A percentile compares a stretch with the other conserved stretches of the same genome.
Conservation (phyloP, 2,113 vertebrate species). For the Heterocephalus glaber region DNA sequence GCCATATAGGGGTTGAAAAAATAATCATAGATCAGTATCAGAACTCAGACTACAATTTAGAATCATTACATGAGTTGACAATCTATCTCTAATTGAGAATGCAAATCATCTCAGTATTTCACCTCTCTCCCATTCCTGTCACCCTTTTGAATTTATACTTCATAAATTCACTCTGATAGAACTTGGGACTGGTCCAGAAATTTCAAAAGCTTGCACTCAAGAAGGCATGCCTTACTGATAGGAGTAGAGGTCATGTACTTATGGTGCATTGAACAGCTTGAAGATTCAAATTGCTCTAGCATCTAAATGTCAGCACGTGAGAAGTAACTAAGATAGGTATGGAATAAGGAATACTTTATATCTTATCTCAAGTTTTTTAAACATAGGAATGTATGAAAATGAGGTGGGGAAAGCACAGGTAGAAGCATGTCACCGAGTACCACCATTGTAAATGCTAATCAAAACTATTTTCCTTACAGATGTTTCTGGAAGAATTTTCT, state of each 20-base stretch:
- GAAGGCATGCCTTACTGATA: not conserved
- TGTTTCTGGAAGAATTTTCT: slow-evolving; percentile 7
- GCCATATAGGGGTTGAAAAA: not conserved
- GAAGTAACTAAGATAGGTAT: not conserved
- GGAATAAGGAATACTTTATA: not conserved
- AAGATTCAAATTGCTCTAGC: not conserved
- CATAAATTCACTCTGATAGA: not conserved
- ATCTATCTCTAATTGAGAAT: not conserved
- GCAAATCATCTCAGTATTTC: not conserved
- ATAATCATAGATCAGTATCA: not conserved
- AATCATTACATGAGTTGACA: not conserved
- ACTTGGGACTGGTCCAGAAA: not conserved
- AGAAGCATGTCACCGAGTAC: not conserved
- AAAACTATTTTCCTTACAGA: not conserved
- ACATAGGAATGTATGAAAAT: not conserved
- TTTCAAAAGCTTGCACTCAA: not conserved
- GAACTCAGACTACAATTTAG: not conserved
- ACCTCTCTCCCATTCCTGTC: not conserved
- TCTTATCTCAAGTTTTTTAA: not conserved
- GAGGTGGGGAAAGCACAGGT: not conserved
- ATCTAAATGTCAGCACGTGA: not conserved
- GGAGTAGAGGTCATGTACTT: not conserved
- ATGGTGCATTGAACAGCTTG: not conserved
- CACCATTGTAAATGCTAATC: not conserved
- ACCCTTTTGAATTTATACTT: not conserved